A percentile compares a stretch with the other conserved stretches of the same genome.
Evolutionary conservation across 2,888 invertebrate species (phyloP).

Genomic region (Drosophila greeni): DNA sequence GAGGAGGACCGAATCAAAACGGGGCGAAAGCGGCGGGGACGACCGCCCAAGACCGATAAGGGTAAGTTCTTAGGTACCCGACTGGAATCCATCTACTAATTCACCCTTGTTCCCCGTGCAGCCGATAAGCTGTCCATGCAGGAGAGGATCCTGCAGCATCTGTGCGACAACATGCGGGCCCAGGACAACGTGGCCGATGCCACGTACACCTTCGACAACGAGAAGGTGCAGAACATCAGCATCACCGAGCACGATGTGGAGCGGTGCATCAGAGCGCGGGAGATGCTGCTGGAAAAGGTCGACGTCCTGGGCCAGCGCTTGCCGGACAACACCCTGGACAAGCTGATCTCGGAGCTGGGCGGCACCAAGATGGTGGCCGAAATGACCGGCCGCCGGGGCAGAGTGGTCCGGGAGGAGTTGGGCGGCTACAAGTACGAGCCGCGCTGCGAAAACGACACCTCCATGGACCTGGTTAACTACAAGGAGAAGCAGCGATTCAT

Average conservation of each 20-base stretch:
- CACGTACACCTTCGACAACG: constrained; percentile 83
- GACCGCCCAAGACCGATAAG: constrained; percentile 52
- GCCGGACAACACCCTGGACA: constrained; percentile 98
- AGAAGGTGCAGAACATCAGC: constrained; percentile 78
- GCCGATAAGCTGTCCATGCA: constrained; percentile 62
- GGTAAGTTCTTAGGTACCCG: constrained; percentile 14
- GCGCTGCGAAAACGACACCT: constrained; percentile 95
- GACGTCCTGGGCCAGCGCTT: constrained; percentile 91
- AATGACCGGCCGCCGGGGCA: constrained; percentile 98
- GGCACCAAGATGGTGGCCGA: constrained; percentile 98
- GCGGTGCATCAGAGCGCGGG: constrained; percentile 93
- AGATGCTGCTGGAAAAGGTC: constrained; percentile 89
- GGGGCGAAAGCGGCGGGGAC: constrained; percentile 53
- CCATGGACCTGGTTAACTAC: constrained; percentile 96
- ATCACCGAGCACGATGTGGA: constrained; percentile 91
- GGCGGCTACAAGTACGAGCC: constrained; percentile 95
- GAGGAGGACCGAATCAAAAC: constrained; percentile 35
- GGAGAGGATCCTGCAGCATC: constrained; percentile 55
- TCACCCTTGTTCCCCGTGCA: neutral
- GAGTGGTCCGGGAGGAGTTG: constrained; percentile 93
- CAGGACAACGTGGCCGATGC: constrained; percentile 81
- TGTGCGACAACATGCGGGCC: constrained; percentile 77
- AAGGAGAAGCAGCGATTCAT: constrained; percentile 95
- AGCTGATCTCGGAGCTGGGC: constrained; percentile 98
- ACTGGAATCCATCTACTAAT: neutral